Evolutionary conservation across 37 sponge, comb jelly and placozoan species (phyloP).

Genomic region (Axinella damicornis): DNA sequence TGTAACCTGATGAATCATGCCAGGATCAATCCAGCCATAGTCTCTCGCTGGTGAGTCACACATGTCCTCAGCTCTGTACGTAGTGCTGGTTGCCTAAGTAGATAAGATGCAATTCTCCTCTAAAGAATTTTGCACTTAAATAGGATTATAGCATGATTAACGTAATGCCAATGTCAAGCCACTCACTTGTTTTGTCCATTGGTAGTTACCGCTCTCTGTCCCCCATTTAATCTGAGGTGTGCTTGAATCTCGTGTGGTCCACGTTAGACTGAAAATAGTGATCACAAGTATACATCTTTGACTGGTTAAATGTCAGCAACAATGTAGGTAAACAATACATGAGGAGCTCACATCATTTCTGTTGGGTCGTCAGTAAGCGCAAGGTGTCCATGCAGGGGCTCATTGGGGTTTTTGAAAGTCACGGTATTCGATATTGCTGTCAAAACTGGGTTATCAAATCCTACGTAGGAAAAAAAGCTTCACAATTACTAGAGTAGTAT

Average conservation of each 20-base stretch:
- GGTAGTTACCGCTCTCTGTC: conserved; percentile 8
- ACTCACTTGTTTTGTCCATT: conserved; percentile 14
- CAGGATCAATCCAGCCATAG: conserved; percentile 77
- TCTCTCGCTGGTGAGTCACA: conserved; percentile 80
- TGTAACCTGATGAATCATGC: conserved; percentile 53
- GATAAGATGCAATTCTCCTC: too few species aligned
- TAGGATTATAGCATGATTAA: too few species aligned
- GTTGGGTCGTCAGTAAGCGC: conserved; percentile 49
- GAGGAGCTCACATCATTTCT: conserved; percentile 60
- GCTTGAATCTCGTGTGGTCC: conserved; percentile 60
- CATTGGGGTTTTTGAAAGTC: conserved; percentile 63
- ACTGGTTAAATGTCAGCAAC: too few species aligned
- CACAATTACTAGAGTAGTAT: not conserved
- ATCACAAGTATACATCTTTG: too few species aligned
- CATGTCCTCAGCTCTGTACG: conserved; percentile 77
- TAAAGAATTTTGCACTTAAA: too few species aligned
- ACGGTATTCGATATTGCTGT: conserved; percentile 58
- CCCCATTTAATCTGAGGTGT: conserved; percentile 63
- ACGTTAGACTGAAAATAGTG: conserved; percentile 48
- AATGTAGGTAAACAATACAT: not conserved
- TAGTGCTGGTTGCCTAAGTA: conserved; percentile 51
- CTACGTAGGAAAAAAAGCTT: not conserved
- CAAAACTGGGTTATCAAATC: conserved; percentile 42
- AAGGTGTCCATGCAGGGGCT: conserved; percentile 72
- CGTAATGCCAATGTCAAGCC: too few species aligned